Evolutionary conservation across 2,113 vertebrate genomes (phyloP), one percentile per base, ranked within the genome.

Genomic region (Urocynchramus pylzowi): DNA sequence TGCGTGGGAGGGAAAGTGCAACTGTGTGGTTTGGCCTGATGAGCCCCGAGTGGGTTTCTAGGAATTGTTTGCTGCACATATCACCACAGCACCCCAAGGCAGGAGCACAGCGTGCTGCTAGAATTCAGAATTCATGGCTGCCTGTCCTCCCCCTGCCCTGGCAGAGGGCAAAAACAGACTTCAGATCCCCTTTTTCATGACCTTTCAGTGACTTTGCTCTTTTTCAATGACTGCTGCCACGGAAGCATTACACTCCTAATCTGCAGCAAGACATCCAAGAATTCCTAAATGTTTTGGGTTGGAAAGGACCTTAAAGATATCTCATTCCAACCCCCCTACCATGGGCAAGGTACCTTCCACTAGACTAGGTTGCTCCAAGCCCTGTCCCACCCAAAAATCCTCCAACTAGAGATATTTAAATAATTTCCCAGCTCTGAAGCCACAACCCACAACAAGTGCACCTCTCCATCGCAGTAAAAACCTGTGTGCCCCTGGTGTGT

Each of bases 371-470:
- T 54, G 47, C 17, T 61, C 39, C 39, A 76, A 76, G 21, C 21
- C n/a, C 37, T 30, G 61, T 33, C 26, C 12, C 27, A 35, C 26
- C 35, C 27, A 15, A 69, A 75, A 49, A 42, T 23, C 8, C 16
- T 28, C 8, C 19, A 10, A 0, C 4, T 3, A 45, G 6, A 0
- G 0, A 2, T 31, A 39, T 14, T 11, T 35, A 30, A 59, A 64
- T n/a, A 1, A 13, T 68, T 45, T 65, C 28, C 73, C 59, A 35
- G 16, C 53, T 60, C 59, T 12, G 31, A 27, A 39, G 6, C 6
- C 1, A 42, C 1, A 21, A 56, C 57, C 69, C 22, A 6, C 8
- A 33, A 47, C 10, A 33, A 50, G 5, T 4, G 0, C 15, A 1
- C 20, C 6, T 50, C 85, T 75, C 47, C 67, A 14, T 63, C 61